Evolutionary conservation across 2,888 invertebrate genomes (phyloP), one percentile per base, ranked within the genome.

Genomic region (Hipparchia sbordonii): DNA sequence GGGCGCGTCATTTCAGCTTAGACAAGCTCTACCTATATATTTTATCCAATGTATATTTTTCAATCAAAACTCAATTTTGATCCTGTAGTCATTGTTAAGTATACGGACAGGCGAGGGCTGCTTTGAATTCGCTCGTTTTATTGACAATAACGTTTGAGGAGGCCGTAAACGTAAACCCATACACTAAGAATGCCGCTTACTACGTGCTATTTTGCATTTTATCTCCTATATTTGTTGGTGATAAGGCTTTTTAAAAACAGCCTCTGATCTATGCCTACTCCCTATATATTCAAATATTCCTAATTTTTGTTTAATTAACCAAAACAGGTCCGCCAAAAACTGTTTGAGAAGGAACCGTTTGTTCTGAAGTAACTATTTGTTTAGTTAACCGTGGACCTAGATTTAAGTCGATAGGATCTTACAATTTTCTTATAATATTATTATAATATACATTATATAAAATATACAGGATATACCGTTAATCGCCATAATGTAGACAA

Each of bases 71-170:
- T 52, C 65, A 51, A 65, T 48, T 13, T n/a, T 51, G 63, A 63
- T 48, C 51, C 61, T 45, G 39, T 72, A 67, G 51, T 51, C 63
- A 63, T 51, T 51, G 63, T 63, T 12, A 63, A 23, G 56, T 12
- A 65, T 68, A 51, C 69, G 68, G 76, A 73, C 76, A 73, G 72
- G 70, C 71, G 57, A 67, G 75, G 71, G 66, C 69, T 69, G 75
- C 70, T 65, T 71, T 73, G 66, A 79, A 80, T 81, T 79, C 79
- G 78, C 72, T 77, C 76, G 73, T 80, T 92, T 92, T 91, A 91
- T 88, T 76, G 89, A 76, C 89, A 80, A 89, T 91, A 89, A 91
- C 85, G 74, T 81, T 81, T 80, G 80, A 84, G 80, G 79, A 77
- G 75, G 77, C 83, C 82, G 82, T 89, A 88, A 89, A 89, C 70